A percentile compares a stretch with the other conserved stretches of the same genome.
Conservation (phyloP, 35 echinoderm and acorn worm species). For the Stichopus chloronotus region DNA sequence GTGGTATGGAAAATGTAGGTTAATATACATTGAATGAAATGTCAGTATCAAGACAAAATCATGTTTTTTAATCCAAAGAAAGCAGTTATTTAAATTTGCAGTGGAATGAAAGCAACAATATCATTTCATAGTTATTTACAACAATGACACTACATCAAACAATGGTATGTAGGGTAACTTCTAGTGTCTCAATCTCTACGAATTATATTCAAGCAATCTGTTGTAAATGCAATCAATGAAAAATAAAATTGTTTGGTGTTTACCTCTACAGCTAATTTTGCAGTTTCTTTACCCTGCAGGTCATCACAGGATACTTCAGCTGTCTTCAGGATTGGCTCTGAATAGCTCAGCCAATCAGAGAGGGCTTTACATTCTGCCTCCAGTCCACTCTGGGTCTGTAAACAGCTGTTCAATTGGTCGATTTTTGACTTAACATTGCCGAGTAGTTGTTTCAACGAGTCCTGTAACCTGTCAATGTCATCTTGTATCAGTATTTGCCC, state of each 20-base stretch:
- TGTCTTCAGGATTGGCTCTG: slow-evolving; percentile 9
- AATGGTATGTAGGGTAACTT: neutral
- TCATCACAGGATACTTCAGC: neutral
- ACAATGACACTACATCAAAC: too few species aligned
- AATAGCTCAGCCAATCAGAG: neutral
- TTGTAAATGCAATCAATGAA: neutral
- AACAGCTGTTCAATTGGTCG: slow-evolving; percentile 1
- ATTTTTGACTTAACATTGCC: too few species aligned
- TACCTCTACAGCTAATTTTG: slow-evolving; percentile 7
- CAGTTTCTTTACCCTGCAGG: neutral
- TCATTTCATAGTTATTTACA: too few species aligned
- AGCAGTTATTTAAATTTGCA: too few species aligned
- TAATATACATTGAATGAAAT: too few species aligned
- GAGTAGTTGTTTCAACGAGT: neutral
- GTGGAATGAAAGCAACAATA: too few species aligned
- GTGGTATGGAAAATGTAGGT: too few species aligned
- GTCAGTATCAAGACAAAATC: too few species aligned
- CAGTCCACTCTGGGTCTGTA: neutral
- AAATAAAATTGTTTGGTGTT: neutral
- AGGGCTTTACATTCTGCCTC: neutral
- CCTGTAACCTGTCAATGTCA: neutral
- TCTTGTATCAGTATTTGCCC: neutral
- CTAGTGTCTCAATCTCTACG: neutral
- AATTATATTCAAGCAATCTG: neutral
- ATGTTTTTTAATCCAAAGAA: too few species aligned